phyloP scores from a whole-genome alignment of 1,140 invertebrate genomes.

The Drosophila littoralis region DNA sequence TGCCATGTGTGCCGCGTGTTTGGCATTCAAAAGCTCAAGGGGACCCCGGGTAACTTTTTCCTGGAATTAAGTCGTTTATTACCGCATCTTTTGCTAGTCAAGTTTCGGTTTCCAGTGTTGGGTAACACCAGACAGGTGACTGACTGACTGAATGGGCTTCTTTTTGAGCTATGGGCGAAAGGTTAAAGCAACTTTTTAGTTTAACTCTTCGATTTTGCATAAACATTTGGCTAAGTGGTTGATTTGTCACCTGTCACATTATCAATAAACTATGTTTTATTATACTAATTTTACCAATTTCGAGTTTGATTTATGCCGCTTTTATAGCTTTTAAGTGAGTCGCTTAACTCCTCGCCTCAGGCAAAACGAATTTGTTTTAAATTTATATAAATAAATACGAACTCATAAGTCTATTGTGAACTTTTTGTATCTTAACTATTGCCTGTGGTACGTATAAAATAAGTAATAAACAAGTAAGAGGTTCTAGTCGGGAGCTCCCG shows the following conservation, averaged over 20 bases:
- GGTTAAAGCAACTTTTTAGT: constrained; percentile 27
- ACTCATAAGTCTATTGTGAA: too few relatives aligned
- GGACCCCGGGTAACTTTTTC: constrained; percentile 25
- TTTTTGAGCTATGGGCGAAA: constrained; percentile 30
- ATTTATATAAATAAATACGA: too few relatives aligned
- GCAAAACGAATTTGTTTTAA: background rate
- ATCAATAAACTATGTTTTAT: constrained; percentile 10
- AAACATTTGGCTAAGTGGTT: constrained; percentile 10
- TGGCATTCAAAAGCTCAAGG: constrained; percentile 34
- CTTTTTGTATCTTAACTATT: too few relatives aligned
- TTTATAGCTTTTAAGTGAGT: background rate
- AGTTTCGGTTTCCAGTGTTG: constrained; percentile 6
- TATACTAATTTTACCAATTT: constrained; percentile 14
- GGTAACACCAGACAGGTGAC: constrained; percentile 40
- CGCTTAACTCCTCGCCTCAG: background rate
- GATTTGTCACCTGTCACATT: constrained; percentile 1
- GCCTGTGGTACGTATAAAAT: too few relatives aligned
- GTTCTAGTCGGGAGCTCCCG: too few relatives aligned
- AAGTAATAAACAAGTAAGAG: too few relatives aligned
- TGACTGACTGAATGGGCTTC: constrained; percentile 26
- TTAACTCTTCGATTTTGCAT: constrained; percentile 23
- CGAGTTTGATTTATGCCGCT: constrained; percentile 11
- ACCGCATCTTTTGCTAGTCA: constrained; percentile 28
- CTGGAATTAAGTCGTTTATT: constrained; percentile 51
- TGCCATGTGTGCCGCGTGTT: constrained; percentile 33